Conservation (phyloP, 2,888 invertebrate genomes). For the Troides oblongomaculatus region DNA sequence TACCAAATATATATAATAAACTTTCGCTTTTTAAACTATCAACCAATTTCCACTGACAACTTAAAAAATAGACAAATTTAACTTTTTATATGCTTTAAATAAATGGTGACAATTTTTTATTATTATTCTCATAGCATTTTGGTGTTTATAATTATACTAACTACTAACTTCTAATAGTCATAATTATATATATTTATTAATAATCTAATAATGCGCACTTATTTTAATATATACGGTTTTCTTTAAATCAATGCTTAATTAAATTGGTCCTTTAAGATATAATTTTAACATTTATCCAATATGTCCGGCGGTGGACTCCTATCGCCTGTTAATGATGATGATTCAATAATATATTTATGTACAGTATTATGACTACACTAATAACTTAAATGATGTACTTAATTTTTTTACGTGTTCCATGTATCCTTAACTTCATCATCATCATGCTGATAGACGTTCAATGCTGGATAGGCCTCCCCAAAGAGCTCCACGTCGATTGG, state of each 20-base stretch:
- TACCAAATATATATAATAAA: neutral
- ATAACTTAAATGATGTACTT: neutral
- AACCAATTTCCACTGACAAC: neutral
- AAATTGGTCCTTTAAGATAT: neutral
- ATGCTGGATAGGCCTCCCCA: too few relatives aligned
- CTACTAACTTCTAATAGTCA: too few relatives aligned
- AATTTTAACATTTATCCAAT: neutral
- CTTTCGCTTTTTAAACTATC: neutral
- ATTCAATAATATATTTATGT: too few relatives aligned
- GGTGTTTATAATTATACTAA: neutral
- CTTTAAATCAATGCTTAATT: neutral
- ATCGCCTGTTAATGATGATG: too few relatives aligned
- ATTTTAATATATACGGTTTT: neutral
- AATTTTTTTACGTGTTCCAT: neutral
- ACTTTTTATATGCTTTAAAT: too few relatives aligned
- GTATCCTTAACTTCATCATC: too few relatives aligned
- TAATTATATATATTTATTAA: too few relatives aligned
- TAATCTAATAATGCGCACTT: neutral
- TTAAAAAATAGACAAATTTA: too few relatives aligned
- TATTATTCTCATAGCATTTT: neutral
- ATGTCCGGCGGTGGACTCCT: too few relatives aligned
- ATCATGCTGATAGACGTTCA: too few relatives aligned
- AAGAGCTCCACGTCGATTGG: too few relatives aligned
- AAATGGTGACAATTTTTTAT: neutral
- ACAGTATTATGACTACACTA: too few relatives aligned